Percentiles rank a stretch among this genome's conserved stretches.
These are phyloP conservation scores for Ellobium chinense DNA, from an alignment of 2,888 invertebrate genomes.

Conservation along the genomic window DNA sequence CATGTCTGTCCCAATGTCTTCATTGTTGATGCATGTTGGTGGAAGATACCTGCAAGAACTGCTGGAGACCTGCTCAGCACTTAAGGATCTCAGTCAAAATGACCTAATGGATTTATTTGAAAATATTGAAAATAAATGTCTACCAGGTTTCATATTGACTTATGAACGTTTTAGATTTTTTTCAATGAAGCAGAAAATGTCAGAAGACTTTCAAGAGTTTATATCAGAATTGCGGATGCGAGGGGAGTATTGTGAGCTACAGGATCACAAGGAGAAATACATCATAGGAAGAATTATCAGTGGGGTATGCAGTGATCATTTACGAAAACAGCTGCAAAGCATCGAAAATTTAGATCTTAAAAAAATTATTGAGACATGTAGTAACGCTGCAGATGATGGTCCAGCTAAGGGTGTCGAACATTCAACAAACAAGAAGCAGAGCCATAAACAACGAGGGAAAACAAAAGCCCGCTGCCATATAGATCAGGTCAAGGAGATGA, in stretches of 20 bases:
- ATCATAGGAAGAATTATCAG: not conserved
- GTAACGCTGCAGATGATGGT: not conserved
- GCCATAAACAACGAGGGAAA: not conserved
- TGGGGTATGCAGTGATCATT: constrained; percentile 7
- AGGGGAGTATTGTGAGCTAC: constrained; percentile 12
- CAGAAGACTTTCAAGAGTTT: not conserved
- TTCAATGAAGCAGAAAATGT: not conserved
- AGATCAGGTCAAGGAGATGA: not conserved
- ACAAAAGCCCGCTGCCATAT: not conserved
- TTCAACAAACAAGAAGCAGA: not conserved
- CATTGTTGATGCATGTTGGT: not conserved
- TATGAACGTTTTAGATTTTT: constrained; percentile 35
- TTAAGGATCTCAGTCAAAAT: not conserved
- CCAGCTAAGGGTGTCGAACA: not conserved
- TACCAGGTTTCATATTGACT: constrained; percentile 19
- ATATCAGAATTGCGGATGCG: not conserved
- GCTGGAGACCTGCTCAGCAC: not conserved
- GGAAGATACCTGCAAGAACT: not conserved
- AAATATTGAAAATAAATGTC: constrained; percentile 18
- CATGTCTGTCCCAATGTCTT: not conserved
- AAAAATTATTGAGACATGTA: constrained; percentile 14
- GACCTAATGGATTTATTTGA: not conserved
- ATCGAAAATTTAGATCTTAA: not conserved
- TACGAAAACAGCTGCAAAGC: constrained; percentile 2
- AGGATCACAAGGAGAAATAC: constrained; percentile 1